These are phyloP conservation scores for Euwallacea fornicatus DNA, from an alignment of 1,140 invertebrate species.

Conservation along the genomic window DNA sequence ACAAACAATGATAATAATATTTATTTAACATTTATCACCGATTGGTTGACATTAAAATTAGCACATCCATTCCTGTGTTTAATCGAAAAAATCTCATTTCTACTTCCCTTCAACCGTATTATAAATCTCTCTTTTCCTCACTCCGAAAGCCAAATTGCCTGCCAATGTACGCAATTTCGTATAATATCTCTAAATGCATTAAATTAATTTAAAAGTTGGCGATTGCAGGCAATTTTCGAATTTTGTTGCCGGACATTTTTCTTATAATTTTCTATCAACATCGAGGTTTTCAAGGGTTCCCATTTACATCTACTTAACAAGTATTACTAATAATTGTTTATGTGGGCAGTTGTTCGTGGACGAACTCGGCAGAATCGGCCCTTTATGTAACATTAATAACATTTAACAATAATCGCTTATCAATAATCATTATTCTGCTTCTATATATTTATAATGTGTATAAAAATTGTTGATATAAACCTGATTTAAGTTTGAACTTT, in stretches of 20 bases:
- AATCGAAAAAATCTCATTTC: slow-evolving; percentile 3
- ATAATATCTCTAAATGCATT: too few relatives aligned
- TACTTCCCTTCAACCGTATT: neutral
- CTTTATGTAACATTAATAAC: slow-evolving; percentile 27
- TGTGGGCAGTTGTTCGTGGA: slow-evolving; percentile 16
- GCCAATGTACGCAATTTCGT: too few relatives aligned
- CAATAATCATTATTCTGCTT: slow-evolving; percentile 2
- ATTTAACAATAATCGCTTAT: slow-evolving; percentile 19
- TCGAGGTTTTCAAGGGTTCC: too few relatives aligned
- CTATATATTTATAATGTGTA: slow-evolving; percentile 16
- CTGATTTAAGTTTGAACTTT: slow-evolving; percentile 32
- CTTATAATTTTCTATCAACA: too few relatives aligned
- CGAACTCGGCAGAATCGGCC: neutral
- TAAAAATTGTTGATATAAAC: slow-evolving; percentile 28
- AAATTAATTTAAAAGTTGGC: too few relatives aligned
- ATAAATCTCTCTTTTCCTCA: too few relatives aligned
- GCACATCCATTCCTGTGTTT: slow-evolving; percentile 10
- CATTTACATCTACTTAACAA: slow-evolving; percentile 4
- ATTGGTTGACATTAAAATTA: slow-evolving; percentile 16
- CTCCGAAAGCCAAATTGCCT: too few relatives aligned
- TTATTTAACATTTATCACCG: slow-evolving; percentile 37
- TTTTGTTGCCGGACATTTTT: too few relatives aligned
- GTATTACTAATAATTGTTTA: slow-evolving; percentile 7
- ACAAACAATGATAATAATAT: slow-evolving; percentile 32
- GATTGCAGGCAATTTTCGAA: too few relatives aligned